These are phyloP conservation scores for Trimorus sp. DNA, from an alignment of 2,888 invertebrate genomes.

Conservation along the genomic window DNA sequence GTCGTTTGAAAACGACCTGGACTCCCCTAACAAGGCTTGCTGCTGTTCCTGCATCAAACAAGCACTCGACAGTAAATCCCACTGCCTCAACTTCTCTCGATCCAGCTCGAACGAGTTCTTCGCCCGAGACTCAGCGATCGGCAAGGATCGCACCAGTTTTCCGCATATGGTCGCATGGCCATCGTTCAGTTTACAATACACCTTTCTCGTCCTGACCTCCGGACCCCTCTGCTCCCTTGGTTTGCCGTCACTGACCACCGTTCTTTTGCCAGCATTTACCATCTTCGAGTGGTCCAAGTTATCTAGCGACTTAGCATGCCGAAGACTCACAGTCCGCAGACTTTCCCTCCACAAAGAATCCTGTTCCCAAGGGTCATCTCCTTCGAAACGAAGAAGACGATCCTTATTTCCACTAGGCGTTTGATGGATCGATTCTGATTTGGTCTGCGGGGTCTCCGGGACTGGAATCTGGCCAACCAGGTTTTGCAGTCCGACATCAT, in stretches of 20 bases:
- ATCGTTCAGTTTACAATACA: constrained; percentile 27
- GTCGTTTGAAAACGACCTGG: constrained; percentile 71
- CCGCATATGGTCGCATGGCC: constrained; percentile 81
- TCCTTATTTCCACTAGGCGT: too few relatives aligned
- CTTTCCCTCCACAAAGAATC: constrained; percentile 92
- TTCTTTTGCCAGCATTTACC: background rate
- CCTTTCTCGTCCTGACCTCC: background rate
- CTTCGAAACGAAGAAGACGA: constrained; percentile 48
- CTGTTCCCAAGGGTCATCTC: constrained; percentile 91
- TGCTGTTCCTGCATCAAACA: constrained; percentile 81
- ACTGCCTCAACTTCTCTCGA: constrained; percentile 92
- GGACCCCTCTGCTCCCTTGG: too few relatives aligned
- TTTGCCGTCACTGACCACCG: background rate
- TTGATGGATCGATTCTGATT: too few relatives aligned
- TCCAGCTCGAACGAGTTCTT: constrained; percentile 85
- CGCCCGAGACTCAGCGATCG: constrained; percentile 67
- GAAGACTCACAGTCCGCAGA: constrained; percentile 88
- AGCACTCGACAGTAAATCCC: constrained; percentile 94
- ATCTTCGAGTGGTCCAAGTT: constrained; percentile 85
- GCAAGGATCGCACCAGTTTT: constrained; percentile 79
- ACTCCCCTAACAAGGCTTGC: constrained; percentile 84
- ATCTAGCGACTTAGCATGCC: constrained; percentile 92
- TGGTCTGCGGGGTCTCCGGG: background rate
- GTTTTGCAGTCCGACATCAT: constrained; percentile 81
- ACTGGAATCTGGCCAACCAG: constrained; percentile 67